Evolutionary conservation across 2,888 invertebrate species (phyloP), one percentile per base, ranked within the genome.

Genomic region (Sepiola atlantica): DNA sequence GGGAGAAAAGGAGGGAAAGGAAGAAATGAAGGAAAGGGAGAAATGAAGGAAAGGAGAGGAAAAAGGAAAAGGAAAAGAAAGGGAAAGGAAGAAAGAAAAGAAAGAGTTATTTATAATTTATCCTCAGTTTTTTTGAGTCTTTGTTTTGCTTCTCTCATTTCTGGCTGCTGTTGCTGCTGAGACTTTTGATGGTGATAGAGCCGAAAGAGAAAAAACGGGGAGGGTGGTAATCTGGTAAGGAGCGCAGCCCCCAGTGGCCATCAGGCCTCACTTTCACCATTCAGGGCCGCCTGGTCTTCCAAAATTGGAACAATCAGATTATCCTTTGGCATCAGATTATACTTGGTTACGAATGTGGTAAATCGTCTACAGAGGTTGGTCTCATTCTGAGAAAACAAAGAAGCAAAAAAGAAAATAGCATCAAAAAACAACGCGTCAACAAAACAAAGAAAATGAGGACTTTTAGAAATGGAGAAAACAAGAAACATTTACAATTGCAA

Each of bases 241-340:
- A 77, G n/a, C 77, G 77, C 77, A 77, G 77, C 77, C 77, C 77
- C 77, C 32, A 77, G 77, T 18, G 77, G 77, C 77, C 77, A 92
- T 92, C 92, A 96, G 10, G 96, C 96, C 94, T 96, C 96, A 95
- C 96, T 96, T 93, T 96, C 96, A 35, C 96, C 96, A 32, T 96
- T 95, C 90, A 96, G 94, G 24, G 96, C 95, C 54, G 95, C 95
- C 45, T 95, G 92, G 94, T 96, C 96, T 94, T 97, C 97, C 55
- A 99, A 98, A 97, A 99, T 99, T 94, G 99, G 99, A 96, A 99
- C 99, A 97, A 99, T 99, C 95, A 99, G 98, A 98, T 99, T 99
- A 97, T 99, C 99, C 97, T 99, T 99, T 32, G 99, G 99, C 98
- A 99, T 99, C 95, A 99, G 98, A 97, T 98, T 99, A 98, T 99